Evolutionary conservation across 2,888 invertebrate species (phyloP), one percentile per base, ranked within the genome.

Genomic region (Tipula vernalis): DNA sequence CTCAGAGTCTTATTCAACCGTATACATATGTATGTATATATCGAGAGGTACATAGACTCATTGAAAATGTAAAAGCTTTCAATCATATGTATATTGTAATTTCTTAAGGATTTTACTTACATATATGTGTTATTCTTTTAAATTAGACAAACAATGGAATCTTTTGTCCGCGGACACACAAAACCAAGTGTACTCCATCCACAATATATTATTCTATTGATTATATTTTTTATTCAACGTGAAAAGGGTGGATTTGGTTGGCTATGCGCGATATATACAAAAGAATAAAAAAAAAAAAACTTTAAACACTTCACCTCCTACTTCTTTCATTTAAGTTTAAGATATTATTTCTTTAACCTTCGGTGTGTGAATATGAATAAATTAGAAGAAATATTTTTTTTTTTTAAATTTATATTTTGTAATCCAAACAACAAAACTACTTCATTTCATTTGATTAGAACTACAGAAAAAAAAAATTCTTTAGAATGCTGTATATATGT

Each of bases 231-330:
- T 51, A 28, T 71, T 71, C 71, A 71, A 28, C 71, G 71, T 71
- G 12, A 71, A 71, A 71, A 71, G 71, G 71, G 71, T 71, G 71
- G 18, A 71, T 71, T 71, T 28, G 71, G 28, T 10, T 71, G 71
- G 71, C 28, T 71, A 13, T 71, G 10, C 71, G 71, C 71, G 71
- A 71, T 18, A 28, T 28, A 18, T 71, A 71, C 71, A 71, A 71
- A 71, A 71, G 71, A 71, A 71, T 71, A 28, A 15, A 51, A n/a
- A n/a, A 10, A 42, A 47, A 71, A 71, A 71, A 71, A 28, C 71
- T 71, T 71, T 71, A 71, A 71, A 71, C 71, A 71, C 71, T 71
- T 71, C 71, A 71, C 71, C 71, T 71, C 71, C 71, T 71, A 71
- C 71, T 71, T 71, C 71, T 71, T 28, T 28, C 71, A 28, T 71